Conservation (phyloP, 64 coral and sea anemone species). For the Pachyseris speciosa region DNA sequence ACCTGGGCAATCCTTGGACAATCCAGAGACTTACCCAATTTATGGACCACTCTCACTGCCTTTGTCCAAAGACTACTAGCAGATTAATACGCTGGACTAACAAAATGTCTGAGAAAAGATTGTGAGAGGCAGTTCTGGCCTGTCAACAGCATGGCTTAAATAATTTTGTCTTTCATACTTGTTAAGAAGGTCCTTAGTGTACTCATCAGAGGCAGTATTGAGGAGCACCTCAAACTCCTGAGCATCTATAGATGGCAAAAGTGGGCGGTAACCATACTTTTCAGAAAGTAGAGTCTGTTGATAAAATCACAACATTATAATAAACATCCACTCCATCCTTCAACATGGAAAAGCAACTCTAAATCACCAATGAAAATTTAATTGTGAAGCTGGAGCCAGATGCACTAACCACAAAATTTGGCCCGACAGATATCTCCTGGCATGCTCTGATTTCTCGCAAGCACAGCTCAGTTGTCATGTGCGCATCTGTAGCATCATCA, state of each 20-base stretch:
- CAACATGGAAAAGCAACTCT: too few relatives aligned
- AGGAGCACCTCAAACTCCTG: slow-evolving; percentile 72
- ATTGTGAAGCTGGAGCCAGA: background rate
- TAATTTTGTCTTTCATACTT: slow-evolving; percentile 43
- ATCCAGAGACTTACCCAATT: too few relatives aligned
- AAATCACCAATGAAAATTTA: too few relatives aligned
- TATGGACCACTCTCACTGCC: too few relatives aligned
- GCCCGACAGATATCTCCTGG: slow-evolving; percentile 82
- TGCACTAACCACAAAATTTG: slow-evolving; percentile 83
- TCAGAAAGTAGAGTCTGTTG: slow-evolving; percentile 78
- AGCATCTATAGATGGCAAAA: slow-evolving; percentile 58
- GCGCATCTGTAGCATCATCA: slow-evolving; percentile 78
- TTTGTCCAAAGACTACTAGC: too few relatives aligned
- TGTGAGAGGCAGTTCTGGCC: too few relatives aligned
- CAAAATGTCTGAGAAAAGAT: too few relatives aligned
- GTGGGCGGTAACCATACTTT: slow-evolving; percentile 88
- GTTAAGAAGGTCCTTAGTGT: slow-evolving; percentile 29
- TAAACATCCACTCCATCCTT: background rate
- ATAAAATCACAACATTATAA: background rate
- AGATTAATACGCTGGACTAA: too few relatives aligned
- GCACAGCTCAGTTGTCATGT: slow-evolving; percentile 87
- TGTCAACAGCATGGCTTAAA: background rate
- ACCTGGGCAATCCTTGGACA: too few relatives aligned
- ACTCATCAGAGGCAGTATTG: slow-evolving; percentile 28
- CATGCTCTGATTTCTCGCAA: slow-evolving; percentile 82